Conservation (phyloP, 2,113 vertebrate genomes). For the Ctenomys sociabilis region DNA sequence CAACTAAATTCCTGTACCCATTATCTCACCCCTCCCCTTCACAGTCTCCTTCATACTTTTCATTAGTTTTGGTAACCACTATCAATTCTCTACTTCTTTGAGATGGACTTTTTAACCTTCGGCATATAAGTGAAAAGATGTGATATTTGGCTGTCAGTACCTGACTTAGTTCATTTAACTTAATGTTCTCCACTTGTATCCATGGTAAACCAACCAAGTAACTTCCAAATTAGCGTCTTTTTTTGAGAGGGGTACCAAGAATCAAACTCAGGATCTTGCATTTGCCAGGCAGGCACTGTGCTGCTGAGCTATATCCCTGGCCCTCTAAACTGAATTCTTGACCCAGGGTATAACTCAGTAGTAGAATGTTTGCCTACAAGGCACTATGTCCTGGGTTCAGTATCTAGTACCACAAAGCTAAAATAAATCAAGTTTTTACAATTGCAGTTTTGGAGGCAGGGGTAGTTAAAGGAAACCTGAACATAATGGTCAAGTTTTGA, state of each 20-base stretch:
- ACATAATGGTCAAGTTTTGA: not conserved
- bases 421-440: not conserved
- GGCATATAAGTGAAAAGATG: not conserved
- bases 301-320: too few relatives aligned
- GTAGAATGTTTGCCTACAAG: not conserved
- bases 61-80: not conserved
- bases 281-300: too few relatives aligned
- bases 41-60: not conserved
- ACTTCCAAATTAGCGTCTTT: not conserved
- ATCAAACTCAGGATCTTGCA: too few relatives aligned
- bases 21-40: not conserved
- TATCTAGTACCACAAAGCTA: not conserved
- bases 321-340: not conserved
- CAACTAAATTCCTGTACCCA: not conserved
- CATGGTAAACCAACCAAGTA: not conserved
- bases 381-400: not conserved
- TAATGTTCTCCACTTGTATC: not conserved
- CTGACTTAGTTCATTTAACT: not conserved
- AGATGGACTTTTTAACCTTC: not conserved
- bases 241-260: too few relatives aligned
- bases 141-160: not conserved
- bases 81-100: not conserved
- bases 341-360: not conserved
- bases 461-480: conserved; percentile 26
- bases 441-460: conserved; percentile 22